Evolutionary conservation across 2,797 vertebrate species (phyloP), one percentile per base, ranked within the genome.

Genomic region (Hafferia zeledoni): DNA sequence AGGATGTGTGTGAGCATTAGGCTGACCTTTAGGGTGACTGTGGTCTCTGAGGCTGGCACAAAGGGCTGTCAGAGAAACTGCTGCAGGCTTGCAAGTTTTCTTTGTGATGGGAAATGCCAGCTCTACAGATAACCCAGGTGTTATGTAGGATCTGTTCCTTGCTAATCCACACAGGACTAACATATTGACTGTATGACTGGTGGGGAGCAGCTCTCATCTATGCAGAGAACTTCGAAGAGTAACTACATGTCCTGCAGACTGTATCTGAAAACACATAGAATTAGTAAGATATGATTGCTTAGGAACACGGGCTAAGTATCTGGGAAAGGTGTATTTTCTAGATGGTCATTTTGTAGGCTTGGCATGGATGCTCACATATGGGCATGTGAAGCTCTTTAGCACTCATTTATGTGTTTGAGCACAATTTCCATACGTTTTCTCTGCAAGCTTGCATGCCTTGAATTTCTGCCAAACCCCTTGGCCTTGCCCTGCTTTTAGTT

Each of bases 401-500:
- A 56, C 59, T 88, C 89, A 64, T 90, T 95, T 89, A 67, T 5
- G 8, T 47, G 43, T 81, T 90, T 92, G 84, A 95, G 89, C 83
- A 86, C 83, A 93, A 95, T 95, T 97, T 97, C 85, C 46, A 39
- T 95, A 94, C 25, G 69, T 97, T 97, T 95, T 90, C 90, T 79
- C 63, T 90, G 93, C 89, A 97, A 95, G 90, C 93, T 83, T 96
- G 94, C 81, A 77, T 96, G 81, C 50, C 78, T 92, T 98, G 96
- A 96, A 80, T 91, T 89, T 39, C 71, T 90, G 97, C 97, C 97
- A 98, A 96, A 83, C 77, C 94, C 88, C 95, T 95, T 97, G 97
- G 97, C 96, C 90, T 96, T 97, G 83, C 46, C 93, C 95, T 80
- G 96, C 81, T 93, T 97, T 97, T 91, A 96, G 89, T 96, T 98